Percentiles rank a stretch among this genome's conserved stretches.
phyloP scores from a whole-genome alignment of 2,113 vertebrate genomes.

The Heliornis fulica region DNA sequence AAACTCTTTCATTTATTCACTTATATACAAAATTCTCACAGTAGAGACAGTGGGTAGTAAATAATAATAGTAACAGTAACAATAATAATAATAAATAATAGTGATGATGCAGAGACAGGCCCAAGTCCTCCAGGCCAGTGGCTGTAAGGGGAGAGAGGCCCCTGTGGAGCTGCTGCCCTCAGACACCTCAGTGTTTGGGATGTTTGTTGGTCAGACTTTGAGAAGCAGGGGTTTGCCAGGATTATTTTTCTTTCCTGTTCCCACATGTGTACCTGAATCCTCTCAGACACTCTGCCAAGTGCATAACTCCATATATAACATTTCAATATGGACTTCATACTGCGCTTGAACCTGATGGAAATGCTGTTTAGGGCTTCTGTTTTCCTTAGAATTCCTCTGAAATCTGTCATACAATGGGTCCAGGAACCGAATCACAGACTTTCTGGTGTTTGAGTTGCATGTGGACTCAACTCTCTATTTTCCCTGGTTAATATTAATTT shows the following conservation, averaged over 20 bases:
- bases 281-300: neutral
- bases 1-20: neutral
- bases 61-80: neutral
- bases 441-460: neutral
- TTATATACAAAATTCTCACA: neutral
- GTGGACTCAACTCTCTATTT: neutral
- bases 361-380: neutral
- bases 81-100: too few species aligned
- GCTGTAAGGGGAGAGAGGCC: neutral
- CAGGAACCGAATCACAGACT: neutral
- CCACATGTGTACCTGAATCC: fast-evolving
- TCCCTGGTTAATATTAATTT: neutral
- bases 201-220: neutral
- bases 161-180: neutral
- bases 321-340: neutral
- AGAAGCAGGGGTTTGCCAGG: neutral
- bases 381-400: neutral
- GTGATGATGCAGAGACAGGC: neutral
- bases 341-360: neutral
- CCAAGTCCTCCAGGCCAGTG: neutral
- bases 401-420: neutral
- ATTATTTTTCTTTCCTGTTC: neutral
- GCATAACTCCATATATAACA: too few species aligned
- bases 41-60: neutral
- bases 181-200: neutral